Conservation (phyloP, 2,888 invertebrate genomes). For the Crepidodera aurea region DNA sequence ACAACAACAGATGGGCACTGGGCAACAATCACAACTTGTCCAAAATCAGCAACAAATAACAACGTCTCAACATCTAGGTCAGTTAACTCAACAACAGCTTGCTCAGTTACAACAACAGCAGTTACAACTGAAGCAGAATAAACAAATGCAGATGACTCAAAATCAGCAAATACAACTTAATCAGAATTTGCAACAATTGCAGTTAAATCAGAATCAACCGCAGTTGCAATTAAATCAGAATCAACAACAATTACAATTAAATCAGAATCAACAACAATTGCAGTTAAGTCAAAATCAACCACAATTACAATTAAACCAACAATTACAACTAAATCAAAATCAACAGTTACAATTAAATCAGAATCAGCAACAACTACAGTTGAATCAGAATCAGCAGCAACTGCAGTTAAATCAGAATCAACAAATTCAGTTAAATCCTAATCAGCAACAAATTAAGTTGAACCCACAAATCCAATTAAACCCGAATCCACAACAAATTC, state of each 20-base stretch:
- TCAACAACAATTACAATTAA: conserved; percentile 38
- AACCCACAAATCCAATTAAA: conserved; percentile 44
- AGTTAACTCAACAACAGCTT: conserved; percentile 42
- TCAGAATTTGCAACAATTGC: conserved; percentile 34
- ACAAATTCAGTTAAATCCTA: conserved; percentile 50
- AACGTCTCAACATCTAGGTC: conserved; percentile 43
- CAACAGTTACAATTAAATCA: conserved; percentile 42
- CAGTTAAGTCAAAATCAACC: conserved; percentile 31
- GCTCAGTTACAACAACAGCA: conserved; percentile 46
- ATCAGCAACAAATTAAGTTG: conserved; percentile 57
- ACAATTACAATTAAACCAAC: conserved; percentile 34
- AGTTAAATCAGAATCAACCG: conserved; percentile 23
- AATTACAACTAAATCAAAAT: conserved; percentile 40
- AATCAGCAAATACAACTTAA: conserved; percentile 38
- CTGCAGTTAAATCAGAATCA: conserved; percentile 54
- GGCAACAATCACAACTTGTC: conserved; percentile 22
- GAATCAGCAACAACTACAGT: conserved; percentile 48
- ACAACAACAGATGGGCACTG: conserved; percentile 28
- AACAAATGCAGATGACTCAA: conserved; percentile 29
- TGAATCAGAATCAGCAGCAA: conserved; percentile 50
- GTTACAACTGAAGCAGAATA: conserved; percentile 30
- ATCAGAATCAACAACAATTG: conserved; percentile 36
- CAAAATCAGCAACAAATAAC: conserved; percentile 30
- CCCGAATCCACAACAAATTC: conserved; percentile 34
- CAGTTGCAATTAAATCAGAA: conserved; percentile 30